phyloP scores from a whole-genome alignment of 1,140 invertebrate genomes.

The Hermetia illucens region DNA sequence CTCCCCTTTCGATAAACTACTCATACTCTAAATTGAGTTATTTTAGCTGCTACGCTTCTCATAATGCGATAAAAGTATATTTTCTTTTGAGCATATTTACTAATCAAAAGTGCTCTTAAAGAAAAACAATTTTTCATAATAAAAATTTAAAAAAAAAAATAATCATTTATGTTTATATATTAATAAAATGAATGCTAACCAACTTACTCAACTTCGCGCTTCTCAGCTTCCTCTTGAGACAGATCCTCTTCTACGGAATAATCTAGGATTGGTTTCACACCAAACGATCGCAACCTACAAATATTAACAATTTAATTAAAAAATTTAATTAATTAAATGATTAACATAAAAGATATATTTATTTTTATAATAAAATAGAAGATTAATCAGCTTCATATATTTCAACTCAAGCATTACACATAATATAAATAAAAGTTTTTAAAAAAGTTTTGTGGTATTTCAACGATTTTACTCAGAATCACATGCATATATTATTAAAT shows the following conservation, averaged over 20 bases:
- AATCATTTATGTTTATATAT: constrained; percentile 1
- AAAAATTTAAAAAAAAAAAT: too few relatives aligned
- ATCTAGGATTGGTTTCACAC: constrained; percentile 96
- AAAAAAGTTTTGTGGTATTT: too few relatives aligned
- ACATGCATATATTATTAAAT: too few relatives aligned
- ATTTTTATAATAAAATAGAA: constrained; percentile 1
- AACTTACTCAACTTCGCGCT: constrained; percentile 81
- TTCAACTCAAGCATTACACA: too few relatives aligned
- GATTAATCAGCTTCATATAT: too few relatives aligned
- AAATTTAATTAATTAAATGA: constrained; percentile 1
- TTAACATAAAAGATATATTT: background rate
- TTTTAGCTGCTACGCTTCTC: too few relatives aligned
- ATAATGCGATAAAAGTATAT: too few relatives aligned
- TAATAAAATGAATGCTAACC: constrained; percentile 2
- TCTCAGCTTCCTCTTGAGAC: constrained; percentile 74
- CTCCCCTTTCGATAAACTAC: too few relatives aligned
- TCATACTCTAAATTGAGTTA: too few relatives aligned
- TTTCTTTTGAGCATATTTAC: background rate
- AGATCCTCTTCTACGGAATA: constrained; percentile 98
- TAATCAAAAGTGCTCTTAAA: background rate
- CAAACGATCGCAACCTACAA: constrained; percentile 71
- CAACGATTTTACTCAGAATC: too few relatives aligned
- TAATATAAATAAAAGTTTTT: too few relatives aligned
- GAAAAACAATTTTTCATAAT: too few relatives aligned
- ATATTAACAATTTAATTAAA: constrained; percentile 1